Conservation (phyloP, 2,113 vertebrate genomes). For the Pionites leucogaster region DNA sequence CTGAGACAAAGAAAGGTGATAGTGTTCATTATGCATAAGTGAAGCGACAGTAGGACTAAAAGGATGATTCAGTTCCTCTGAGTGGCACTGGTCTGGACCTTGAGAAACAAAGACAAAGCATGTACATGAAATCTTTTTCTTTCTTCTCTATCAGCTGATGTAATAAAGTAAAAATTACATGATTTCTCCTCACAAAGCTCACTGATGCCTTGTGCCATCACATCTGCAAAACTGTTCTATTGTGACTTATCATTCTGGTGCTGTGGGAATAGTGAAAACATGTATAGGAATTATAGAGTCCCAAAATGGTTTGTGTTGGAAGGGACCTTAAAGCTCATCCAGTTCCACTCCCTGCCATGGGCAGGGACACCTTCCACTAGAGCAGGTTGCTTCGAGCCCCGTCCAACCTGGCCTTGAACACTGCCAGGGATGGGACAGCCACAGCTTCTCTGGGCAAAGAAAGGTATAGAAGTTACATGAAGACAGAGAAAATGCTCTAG, state of each 20-base stretch:
- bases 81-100: background rate
- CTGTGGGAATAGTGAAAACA: background rate
- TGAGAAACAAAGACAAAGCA: background rate
- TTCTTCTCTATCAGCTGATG: background rate
- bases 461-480: background rate
- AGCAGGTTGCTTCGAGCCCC: background rate
- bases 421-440: background rate
- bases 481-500: background rate
- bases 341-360: background rate
- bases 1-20: background rate
- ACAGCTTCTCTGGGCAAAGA: background rate
- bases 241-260: background rate
- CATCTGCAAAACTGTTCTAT: background rate
- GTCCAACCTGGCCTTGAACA: background rate
- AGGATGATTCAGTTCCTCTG: background rate
- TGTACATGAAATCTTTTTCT: background rate
- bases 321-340: background rate
- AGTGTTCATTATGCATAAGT: background rate
- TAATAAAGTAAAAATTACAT: background rate
- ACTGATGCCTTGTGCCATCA: background rate
- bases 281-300: background rate
- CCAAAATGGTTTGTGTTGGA: background rate
- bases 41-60: background rate
- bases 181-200: background rate
- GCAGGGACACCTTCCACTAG: background rate